Conservation (phyloP, 2,113 vertebrate genomes). For the Gallinago jamesoni region DNA sequence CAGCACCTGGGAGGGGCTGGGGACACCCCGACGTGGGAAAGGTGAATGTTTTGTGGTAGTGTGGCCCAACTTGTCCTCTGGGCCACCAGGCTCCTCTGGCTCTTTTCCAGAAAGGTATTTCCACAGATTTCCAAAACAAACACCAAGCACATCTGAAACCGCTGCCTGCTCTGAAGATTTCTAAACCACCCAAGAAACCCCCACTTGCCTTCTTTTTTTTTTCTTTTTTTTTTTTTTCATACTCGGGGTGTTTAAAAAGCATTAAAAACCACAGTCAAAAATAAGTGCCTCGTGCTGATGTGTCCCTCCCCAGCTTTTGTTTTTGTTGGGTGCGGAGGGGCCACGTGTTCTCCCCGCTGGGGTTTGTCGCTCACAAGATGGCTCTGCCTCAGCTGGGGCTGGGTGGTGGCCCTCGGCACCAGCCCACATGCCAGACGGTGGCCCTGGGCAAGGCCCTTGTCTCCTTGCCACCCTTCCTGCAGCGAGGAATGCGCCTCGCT, state of each 20-base stretch:
- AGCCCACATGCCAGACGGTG: fast-evolving
- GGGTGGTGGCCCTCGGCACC: not conserved
- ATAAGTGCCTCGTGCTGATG: fast-evolving
- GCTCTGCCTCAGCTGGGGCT: not conserved
- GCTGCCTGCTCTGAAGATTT: not conserved
- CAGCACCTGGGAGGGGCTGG: not conserved
- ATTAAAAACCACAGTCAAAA: not conserved
- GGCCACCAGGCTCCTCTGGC: fast-evolving
- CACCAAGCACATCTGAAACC: not conserved
- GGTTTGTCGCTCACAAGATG: not conserved
- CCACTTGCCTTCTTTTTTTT: not conserved
- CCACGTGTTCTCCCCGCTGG: fast-evolving
- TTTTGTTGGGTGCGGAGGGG: not conserved
- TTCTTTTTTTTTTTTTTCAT: not conserved
- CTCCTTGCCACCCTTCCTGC: not conserved
- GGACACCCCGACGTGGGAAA: fast-evolving
- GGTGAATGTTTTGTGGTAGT: fast-evolving
- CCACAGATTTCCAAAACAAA: not conserved
- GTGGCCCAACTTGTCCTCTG: not conserved
- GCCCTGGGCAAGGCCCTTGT: not conserved
- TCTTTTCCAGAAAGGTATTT: not conserved
- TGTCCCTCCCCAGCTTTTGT: fast-evolving
- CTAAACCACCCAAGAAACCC: not conserved
- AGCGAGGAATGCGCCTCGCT: fast-evolving
- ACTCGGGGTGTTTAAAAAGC: not conserved